Conservation (phyloP, 2,888 invertebrate species). For the Lepas anatifera region DNA sequence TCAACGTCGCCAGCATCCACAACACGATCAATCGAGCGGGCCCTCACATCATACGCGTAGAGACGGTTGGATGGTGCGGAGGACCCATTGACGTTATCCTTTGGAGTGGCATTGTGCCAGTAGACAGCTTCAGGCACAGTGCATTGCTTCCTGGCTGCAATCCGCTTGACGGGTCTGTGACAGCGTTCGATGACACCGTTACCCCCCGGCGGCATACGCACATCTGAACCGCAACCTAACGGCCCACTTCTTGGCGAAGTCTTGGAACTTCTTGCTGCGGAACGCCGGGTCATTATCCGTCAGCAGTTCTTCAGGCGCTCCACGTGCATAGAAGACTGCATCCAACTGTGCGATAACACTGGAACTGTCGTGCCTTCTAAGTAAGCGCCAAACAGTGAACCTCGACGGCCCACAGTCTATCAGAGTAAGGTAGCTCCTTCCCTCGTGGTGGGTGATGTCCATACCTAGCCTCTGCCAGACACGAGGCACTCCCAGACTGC, state of each 20-base stretch:
- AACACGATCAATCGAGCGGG: too few relatives aligned
- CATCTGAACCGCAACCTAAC: not conserved
- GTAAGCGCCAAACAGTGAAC: not conserved
- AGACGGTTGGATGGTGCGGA: too few relatives aligned
- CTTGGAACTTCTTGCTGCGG: not conserved
- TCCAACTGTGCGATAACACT: not conserved
- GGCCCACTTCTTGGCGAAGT: not conserved
- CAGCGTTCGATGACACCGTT: not conserved
- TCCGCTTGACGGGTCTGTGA: too few relatives aligned
- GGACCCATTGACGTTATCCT: too few relatives aligned
- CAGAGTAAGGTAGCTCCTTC: not conserved
- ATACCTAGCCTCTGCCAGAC: constrained; percentile 11
- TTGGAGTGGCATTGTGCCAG: too few relatives aligned
- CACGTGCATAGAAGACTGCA: not conserved
- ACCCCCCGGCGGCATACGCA: not conserved
- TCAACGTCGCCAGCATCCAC: too few relatives aligned
- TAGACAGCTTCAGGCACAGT: too few relatives aligned
- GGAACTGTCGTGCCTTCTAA: not conserved
- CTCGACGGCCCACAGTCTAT: not conserved
- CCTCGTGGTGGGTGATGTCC: not conserved
- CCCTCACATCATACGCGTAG: too few relatives aligned
- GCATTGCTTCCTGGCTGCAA: too few relatives aligned
- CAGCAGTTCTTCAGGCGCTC: not conserved
- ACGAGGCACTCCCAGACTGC: not conserved
- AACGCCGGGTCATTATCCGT: not conserved